Evolutionary conservation across 2,888 invertebrate species (phyloP).

Genomic region (Physocephala rufipes): DNA sequence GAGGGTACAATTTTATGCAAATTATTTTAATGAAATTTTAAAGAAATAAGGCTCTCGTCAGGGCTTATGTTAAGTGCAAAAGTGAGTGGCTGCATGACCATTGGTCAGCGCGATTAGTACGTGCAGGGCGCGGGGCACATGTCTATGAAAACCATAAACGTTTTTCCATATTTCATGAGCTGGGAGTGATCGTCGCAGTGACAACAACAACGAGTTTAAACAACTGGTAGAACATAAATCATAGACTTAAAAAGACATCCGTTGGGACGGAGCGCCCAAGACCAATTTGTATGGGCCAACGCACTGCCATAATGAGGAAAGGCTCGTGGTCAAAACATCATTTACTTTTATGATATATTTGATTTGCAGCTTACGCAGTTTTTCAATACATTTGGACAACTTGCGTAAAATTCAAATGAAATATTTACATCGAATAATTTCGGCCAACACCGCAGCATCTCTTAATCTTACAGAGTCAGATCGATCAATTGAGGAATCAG

Average conservation of each 20-base stretch:
- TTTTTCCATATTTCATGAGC: slow-evolving; percentile 41
- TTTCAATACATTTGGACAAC: neutral
- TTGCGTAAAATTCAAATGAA: neutral
- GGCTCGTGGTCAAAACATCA: slow-evolving; percentile 61
- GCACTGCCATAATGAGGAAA: slow-evolving; percentile 41
- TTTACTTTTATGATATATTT: slow-evolving; percentile 58
- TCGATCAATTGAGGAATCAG: too few species aligned
- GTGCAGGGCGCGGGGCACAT: slow-evolving; percentile 36
- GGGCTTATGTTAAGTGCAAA: slow-evolving; percentile 30
- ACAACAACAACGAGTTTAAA: slow-evolving; percentile 61
- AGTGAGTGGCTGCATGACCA: slow-evolving; percentile 51
- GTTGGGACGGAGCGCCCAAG: slow-evolving; percentile 33
- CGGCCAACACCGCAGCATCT: neutral
- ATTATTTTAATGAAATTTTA: slow-evolving; percentile 43
- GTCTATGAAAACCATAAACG: slow-evolving; percentile 14
- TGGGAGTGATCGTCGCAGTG: slow-evolving; percentile 62
- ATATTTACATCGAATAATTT: neutral
- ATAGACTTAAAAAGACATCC: slow-evolving; percentile 53
- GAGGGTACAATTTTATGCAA: slow-evolving; percentile 55
- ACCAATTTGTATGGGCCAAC: slow-evolving; percentile 46
- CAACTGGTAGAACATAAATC: slow-evolving; percentile 64
- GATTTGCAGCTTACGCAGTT: slow-evolving; percentile 44
- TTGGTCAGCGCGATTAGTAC: slow-evolving; percentile 61
- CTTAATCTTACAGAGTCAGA: too few species aligned
- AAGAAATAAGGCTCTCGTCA: slow-evolving; percentile 4